These are phyloP conservation scores for Anthophora plumipes DNA, from an alignment of 2,888 invertebrate genomes.

Conservation along the genomic window DNA sequence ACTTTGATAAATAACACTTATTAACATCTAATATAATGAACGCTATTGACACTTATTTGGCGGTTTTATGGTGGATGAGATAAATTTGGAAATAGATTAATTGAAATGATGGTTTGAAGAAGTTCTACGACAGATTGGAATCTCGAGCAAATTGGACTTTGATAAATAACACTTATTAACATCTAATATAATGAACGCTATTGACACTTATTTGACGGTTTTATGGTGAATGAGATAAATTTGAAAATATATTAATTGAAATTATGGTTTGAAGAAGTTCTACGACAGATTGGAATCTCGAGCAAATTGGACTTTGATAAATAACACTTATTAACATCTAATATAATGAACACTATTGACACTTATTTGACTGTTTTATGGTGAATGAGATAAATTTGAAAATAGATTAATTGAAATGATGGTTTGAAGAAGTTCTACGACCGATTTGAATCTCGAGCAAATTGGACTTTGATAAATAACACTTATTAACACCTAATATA, in stretches of 20 bases:
- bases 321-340: too few relatives aligned
- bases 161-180: background rate
- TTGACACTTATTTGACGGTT: too few relatives aligned
- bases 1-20: too few relatives aligned
- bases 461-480: background rate
- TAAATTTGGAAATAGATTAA: background rate
- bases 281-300: too few relatives aligned
- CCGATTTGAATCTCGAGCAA: constrained; percentile 18
- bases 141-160: constrained; percentile 8
- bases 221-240: too few relatives aligned
- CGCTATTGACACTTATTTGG: background rate
- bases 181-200: too few relatives aligned
- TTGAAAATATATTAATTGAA: too few relatives aligned
- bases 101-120: background rate
- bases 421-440: background rate
- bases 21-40: background rate
- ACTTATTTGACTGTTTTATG: background rate
- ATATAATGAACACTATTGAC: background rate
- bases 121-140: constrained; percentile 17
- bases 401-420: background rate
- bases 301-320: too few relatives aligned
- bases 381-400: constrained; percentile 9
- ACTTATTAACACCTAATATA: background rate
- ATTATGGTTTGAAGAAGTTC: too few relatives aligned
- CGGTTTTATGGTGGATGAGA: background rate